Evolutionary conservation across 2,888 invertebrate genomes (phyloP), one percentile per base, ranked within the genome.

Genomic region (Oscheius sp.): DNA sequence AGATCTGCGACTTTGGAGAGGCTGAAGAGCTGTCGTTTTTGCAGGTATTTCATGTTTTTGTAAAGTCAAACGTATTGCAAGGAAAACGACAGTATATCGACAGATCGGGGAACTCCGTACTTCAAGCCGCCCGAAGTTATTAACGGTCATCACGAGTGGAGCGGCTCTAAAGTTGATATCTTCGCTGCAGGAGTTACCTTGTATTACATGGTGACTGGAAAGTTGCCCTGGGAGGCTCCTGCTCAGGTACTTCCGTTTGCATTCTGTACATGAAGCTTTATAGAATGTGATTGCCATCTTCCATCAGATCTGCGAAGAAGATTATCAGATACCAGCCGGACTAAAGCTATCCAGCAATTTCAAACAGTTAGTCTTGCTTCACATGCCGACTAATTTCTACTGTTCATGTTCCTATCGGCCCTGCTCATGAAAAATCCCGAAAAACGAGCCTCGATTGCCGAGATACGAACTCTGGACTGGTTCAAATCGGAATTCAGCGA

Each of bases 161-260:
- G 95, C n/a, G 98, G 98, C 51, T 95, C 94, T 89, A 97, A 97
- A 92, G 95, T 97, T 42, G 98, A 99, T 90, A 94, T 99, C 86
- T 99, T 98, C 98, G 96, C 96, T 89, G 94, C 94, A 84, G 98
- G 98, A 63, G 96, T 99, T 72, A 98, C 98, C 84, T 92, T 99
- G 95, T 98, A 94, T 91, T 98, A 98, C 91, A 93, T 99, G 90
- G 94, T 94, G 53, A 97, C 96, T 29, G 97, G 98, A 63, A 91
- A 93, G 86, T 98, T 98, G 91, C 99, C 99, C 72, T 99, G 95
- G 90, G 96, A 98, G 90, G 96, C 97, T 29, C 62, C 74, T 29
- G n/a, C 21, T 29, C 62, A 73, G 10, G 66, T 77, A 32, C 3
- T 71, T 5, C 35, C 21, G 2, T 21, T 48, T 47, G 32, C 3